These are phyloP conservation scores for Archocentrus centrarchus DNA, from an alignment of 2,113 vertebrate species.

Conservation along the genomic window DNA sequence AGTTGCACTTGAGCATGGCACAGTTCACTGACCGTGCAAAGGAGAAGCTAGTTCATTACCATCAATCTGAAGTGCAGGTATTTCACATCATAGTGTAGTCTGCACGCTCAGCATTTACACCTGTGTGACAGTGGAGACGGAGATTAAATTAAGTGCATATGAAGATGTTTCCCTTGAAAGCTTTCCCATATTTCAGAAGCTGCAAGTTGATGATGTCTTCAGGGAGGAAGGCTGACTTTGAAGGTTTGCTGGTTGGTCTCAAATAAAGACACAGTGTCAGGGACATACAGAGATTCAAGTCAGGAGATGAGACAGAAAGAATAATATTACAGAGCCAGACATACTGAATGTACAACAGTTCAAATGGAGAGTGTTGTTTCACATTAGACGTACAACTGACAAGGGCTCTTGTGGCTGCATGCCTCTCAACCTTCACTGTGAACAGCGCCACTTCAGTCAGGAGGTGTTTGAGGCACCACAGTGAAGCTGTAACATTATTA, in stretches of 20 bases:
- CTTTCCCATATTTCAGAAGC: background rate
- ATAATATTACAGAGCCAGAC: slow-evolving; percentile 2
- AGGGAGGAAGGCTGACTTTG: background rate
- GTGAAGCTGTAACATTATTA: slow-evolving; percentile 1
- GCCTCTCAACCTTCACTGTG: slow-evolving; percentile 46
- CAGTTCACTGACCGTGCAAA: slow-evolving; percentile 28
- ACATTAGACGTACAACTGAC: slow-evolving; percentile 15
- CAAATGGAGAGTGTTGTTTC: slow-evolving; percentile 19
- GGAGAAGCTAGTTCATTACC: slow-evolving; percentile 10
- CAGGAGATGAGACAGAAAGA: background rate
- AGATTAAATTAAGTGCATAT: background rate
- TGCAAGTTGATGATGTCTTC: background rate
- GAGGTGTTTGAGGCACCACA: slow-evolving; percentile 11
- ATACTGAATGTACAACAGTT: slow-evolving; percentile 3
- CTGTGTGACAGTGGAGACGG: background rate
- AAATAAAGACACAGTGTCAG: background rate
- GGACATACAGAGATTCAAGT: background rate
- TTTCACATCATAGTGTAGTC: background rate
- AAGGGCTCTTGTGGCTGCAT: slow-evolving; percentile 25
- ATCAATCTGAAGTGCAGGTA: slow-evolving; percentile 14
- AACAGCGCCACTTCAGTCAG: slow-evolving; percentile 37
- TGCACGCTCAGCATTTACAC: rapidly evolving
- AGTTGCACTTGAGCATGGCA: slow-evolving; percentile 33
- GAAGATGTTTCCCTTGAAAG: background rate
- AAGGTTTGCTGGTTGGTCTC: background rate